A percentile compares a stretch with the other conserved stretches of the same genome.
Conservation (phyloP, 2,113 vertebrate species). For the Mormoops blainvillei region DNA sequence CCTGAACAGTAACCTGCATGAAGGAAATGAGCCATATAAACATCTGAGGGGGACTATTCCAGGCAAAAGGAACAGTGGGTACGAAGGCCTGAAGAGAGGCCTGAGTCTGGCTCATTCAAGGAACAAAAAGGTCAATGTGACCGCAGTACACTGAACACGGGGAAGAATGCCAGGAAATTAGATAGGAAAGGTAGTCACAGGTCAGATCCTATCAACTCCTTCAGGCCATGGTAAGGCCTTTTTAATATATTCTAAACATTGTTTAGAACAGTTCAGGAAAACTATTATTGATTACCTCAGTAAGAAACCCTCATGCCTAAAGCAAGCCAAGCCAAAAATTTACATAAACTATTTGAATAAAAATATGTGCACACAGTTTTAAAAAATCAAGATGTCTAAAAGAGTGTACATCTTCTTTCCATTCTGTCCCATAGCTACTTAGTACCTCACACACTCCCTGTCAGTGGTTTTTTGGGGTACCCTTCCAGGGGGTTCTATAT, state of each 20-base stretch:
- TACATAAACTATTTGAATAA: neutral
- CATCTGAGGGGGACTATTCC: neutral
- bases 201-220: neutral
- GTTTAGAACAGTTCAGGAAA: neutral
- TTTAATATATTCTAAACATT: neutral
- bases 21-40: neutral
- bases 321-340: neutral
- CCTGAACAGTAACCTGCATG: neutral
- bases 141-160: neutral
- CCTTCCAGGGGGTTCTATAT: neutral
- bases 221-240: neutral
- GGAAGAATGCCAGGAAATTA: neutral
- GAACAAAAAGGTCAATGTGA: neutral
- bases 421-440: neutral
- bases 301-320: constrained; percentile 2
- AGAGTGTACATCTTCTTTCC: neutral
- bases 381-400: neutral
- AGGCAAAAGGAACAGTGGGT: constrained; percentile 13
- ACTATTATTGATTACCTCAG: neutral
- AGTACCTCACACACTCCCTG: neutral
- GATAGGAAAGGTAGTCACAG: neutral
- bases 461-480: neutral
- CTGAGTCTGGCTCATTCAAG: neutral
- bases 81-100: neutral
- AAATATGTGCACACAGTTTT: neutral